phyloP scores from a whole-genome alignment of 2,888 invertebrate species.

The Phengaris arion region DNA sequence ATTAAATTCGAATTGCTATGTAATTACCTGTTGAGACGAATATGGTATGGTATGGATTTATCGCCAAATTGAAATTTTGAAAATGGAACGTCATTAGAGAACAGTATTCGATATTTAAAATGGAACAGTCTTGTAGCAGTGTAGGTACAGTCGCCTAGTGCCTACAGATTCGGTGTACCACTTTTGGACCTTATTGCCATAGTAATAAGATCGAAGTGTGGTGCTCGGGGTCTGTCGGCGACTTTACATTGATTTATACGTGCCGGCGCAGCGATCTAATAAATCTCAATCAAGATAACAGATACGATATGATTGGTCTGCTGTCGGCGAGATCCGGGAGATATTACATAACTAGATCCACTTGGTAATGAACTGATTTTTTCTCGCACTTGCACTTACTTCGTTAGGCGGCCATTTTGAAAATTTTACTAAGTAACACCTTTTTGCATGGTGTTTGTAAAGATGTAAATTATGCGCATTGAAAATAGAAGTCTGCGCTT shows the following conservation, averaged over 20 bases:
- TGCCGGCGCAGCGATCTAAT: constrained; percentile 61
- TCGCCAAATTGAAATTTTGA: constrained; percentile 1
- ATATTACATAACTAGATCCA: constrained; percentile 65
- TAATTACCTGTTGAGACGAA: background rate
- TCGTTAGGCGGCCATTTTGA: constrained; percentile 11
- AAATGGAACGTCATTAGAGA: background rate
- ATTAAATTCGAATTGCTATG: background rate
- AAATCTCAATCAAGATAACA: constrained; percentile 75
- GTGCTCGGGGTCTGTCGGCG: background rate
- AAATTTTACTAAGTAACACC: background rate
- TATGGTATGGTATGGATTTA: background rate
- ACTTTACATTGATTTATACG: constrained; percentile 52
- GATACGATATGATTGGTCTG: constrained; percentile 62
- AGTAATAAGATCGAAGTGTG: background rate
- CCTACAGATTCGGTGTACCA: background rate
- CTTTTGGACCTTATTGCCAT: background rate
- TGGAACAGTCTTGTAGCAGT: constrained; percentile 20
- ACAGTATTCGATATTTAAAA: background rate
- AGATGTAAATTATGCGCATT: too few species aligned
- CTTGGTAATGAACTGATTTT: constrained; percentile 63
- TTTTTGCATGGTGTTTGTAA: too few species aligned
- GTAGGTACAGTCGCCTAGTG: constrained; percentile 3
- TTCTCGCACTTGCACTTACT: constrained; percentile 39
- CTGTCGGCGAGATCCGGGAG: constrained; percentile 60
- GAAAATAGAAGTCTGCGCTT: too few species aligned